Evolutionary conservation across 2,797 vertebrate species (phyloP).

Genomic region (Pagetopsis macropterus): DNA sequence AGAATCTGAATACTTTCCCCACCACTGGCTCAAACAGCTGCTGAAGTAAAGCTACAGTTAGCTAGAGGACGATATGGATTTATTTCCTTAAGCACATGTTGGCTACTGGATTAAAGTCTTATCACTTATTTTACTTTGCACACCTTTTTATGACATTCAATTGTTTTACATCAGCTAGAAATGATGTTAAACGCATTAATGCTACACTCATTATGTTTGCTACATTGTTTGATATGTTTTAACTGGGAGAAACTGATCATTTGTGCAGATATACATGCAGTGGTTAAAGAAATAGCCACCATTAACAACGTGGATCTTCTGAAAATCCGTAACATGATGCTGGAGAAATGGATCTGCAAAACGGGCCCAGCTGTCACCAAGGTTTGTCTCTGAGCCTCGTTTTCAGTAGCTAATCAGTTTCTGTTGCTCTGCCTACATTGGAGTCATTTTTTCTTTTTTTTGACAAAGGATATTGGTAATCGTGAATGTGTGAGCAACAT

Average conservation of each 20-base stretch:
- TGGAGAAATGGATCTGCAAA: constrained; percentile 95
- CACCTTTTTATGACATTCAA: background rate
- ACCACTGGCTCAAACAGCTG: too few species aligned
- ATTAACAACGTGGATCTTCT: constrained; percentile 91
- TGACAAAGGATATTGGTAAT: constrained; percentile 76
- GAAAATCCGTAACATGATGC: constrained; percentile 88
- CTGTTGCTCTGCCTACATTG: background rate
- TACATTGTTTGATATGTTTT: background rate
- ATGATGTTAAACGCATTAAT: background rate
- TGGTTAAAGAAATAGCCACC: constrained; percentile 89
- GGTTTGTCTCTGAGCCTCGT: constrained; percentile 71
- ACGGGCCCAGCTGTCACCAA: constrained; percentile 73
- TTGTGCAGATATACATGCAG: constrained; percentile 88
- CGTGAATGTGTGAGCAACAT: constrained; percentile 82
- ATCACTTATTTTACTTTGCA: background rate
- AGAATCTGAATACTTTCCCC: too few species aligned
- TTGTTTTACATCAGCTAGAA: background rate
- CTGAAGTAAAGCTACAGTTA: background rate
- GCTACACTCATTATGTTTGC: background rate
- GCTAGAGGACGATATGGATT: background rate
- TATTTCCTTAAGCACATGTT: background rate
- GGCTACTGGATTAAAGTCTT: background rate
- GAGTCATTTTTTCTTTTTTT: constrained; percentile 5
- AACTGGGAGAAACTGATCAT: background rate
- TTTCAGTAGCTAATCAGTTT: background rate